phyloP scores from a whole-genome alignment of 2,888 invertebrate species.

The Spicauda simplicius region DNA sequence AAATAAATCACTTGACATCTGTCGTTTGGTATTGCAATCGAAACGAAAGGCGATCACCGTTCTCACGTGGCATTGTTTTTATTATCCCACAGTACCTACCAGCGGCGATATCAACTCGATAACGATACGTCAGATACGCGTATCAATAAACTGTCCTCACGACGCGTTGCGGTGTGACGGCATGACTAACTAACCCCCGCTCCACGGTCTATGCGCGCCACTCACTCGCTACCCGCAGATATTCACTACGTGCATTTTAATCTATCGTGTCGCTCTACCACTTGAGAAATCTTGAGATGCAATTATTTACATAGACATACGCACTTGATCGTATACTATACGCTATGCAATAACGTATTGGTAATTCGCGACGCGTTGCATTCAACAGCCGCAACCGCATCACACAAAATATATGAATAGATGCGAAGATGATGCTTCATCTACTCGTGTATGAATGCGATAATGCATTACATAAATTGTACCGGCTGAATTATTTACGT shows the following conservation, averaged over 20 bases:
- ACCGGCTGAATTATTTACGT: neutral
- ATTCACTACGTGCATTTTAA: constrained; percentile 53
- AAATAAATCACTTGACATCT: constrained; percentile 73
- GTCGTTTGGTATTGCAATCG: constrained; percentile 57
- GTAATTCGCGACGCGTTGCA: constrained; percentile 25
- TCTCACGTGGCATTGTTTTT: constrained; percentile 82
- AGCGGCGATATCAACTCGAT: constrained; percentile 63
- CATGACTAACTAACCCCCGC: constrained; percentile 39
- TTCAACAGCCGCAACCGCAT: constrained; percentile 23
- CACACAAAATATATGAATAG: constrained; percentile 13
- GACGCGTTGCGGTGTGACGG: constrained; percentile 40
- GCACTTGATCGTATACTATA: constrained; percentile 47
- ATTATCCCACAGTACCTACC: constrained; percentile 62
- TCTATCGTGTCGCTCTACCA: constrained; percentile 51
- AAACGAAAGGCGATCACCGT: constrained; percentile 54
- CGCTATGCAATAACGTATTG: constrained; percentile 17
- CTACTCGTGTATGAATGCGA: neutral
- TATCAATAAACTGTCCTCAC: constrained; percentile 52
- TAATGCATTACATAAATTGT: constrained; percentile 18
- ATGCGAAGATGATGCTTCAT: constrained; percentile 12
- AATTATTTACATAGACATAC: constrained; percentile 72
- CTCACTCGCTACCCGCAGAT: constrained; percentile 40
- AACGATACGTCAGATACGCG: constrained; percentile 56
- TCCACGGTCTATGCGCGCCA: constrained; percentile 43
- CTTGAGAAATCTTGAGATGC: constrained; percentile 59